Evolutionary conservation across 2,113 vertebrate genomes (phyloP).

Genomic region (Trematocara nigrifrons): DNA sequence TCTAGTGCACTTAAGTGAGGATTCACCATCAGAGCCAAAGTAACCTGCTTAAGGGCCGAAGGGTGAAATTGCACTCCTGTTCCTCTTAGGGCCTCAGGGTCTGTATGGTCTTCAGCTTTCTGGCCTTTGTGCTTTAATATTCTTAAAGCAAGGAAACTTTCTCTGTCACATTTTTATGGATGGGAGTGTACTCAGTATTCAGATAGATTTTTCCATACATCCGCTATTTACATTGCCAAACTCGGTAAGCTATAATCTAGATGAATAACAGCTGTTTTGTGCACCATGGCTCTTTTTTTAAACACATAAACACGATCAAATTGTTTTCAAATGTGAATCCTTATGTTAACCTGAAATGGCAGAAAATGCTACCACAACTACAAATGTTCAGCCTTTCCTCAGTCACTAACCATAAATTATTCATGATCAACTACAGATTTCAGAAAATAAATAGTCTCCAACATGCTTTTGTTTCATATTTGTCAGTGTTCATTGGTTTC

Average conservation of each 20-base stretch:
- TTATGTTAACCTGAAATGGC: fast-evolving
- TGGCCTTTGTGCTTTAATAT: background rate
- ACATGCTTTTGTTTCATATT: background rate
- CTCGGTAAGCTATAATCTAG: background rate
- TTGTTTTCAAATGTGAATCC: background rate
- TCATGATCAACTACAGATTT: background rate
- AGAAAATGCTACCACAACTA: background rate
- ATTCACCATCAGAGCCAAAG: background rate
- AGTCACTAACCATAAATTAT: background rate
- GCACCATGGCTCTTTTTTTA: background rate
- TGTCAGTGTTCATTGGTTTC: background rate
- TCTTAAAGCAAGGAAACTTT: background rate
- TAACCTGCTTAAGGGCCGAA: background rate
- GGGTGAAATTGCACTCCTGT: background rate
- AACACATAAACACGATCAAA: background rate
- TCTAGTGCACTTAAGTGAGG: background rate
- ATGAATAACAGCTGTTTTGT: background rate
- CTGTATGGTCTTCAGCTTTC: background rate
- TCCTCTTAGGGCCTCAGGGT: background rate
- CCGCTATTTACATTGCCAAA: background rate
- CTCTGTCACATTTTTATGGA: background rate
- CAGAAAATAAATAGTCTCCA: background rate
- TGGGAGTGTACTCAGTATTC: background rate
- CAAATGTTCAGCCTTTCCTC: background rate
- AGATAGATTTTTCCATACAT: background rate